Evolutionary conservation across 2,888 invertebrate genomes (phyloP).

Genomic region (Alcis repandata): DNA sequence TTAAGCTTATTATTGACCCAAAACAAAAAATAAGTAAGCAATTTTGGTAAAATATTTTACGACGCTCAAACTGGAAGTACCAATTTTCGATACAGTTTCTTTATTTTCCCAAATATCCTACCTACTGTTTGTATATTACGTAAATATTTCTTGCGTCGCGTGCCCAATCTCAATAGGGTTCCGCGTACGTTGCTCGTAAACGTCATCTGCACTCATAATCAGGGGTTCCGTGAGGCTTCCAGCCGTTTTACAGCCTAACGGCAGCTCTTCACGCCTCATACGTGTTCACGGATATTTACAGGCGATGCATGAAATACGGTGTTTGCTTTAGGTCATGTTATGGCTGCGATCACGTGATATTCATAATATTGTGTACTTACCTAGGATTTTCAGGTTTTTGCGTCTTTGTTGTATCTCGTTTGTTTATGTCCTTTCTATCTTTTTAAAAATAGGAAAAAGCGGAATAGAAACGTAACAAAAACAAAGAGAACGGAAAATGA

Average conservation of each 20-base stretch:
- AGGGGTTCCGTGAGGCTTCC: conserved; percentile 48
- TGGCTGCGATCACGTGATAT: conserved; percentile 14
- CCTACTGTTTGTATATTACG: conserved; percentile 38
- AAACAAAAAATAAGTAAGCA: neutral
- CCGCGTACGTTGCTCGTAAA: conserved; percentile 49
- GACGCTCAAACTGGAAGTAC: neutral
- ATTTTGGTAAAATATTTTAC: neutral
- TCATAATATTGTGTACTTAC: neutral
- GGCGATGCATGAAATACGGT: conserved; percentile 27
- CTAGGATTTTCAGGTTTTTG: neutral
- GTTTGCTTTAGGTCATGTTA: conserved; percentile 24
- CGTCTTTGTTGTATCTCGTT: neutral
- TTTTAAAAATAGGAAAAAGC: neutral
- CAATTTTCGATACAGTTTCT: conserved; percentile 1
- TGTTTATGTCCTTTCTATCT: neutral
- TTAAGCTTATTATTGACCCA: neutral
- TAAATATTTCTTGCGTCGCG: conserved; percentile 53
- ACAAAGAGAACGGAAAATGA: no score
- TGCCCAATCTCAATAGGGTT: conserved; percentile 57
- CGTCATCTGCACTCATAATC: conserved; percentile 61
- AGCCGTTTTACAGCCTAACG: conserved; percentile 51
- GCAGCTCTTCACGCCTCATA: conserved; percentile 50
- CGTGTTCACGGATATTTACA: conserved; percentile 38
- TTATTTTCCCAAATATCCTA: conserved; percentile 7
- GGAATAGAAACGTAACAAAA: no score